Base-by-base conservation (phyloP, 2,888 invertebrate genomes). In the Orthosia cruda region DNA sequence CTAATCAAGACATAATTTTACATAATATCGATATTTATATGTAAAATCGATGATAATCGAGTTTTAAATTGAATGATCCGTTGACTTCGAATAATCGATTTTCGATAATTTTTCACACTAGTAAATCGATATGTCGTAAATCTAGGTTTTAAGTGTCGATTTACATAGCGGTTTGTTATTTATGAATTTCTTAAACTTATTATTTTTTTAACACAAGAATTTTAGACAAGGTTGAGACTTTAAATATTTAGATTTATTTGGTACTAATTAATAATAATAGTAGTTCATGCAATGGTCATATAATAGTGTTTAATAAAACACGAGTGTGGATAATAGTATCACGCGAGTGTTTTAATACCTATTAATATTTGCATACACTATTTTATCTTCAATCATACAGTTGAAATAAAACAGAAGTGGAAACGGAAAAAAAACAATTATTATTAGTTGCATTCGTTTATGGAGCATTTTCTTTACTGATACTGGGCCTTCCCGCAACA, bases 21-120 rank as follows among this genome's bases (percentile, higher is more conserved):
- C 88, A 90, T 91, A 91, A 91, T 88, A 89, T 88, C 84, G 85
- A 89, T 81, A 88, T 89, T 89, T 88, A 83, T 83, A 91, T 91
- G 91, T 90, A 91, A 91, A 91, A 90, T 88, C 68, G 72, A 73
- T 75, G 72, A 64, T 81, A 81, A 86, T 86, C 74, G 83, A 71
- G 77, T 80, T 74, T 62, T 72, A 63, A 83, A 84, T 81, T 83
- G 59, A 84, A 81, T 81, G 75, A 82, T 76, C 64, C 54, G 57
- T 76, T 80, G 71, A 74, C 68, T 71, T 68, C 40, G 47, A 61
- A 82, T 78, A 83, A 83, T 81, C 67, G 81, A 76, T 63, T 83
- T 73, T 80, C 74, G 78, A 40, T 78, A 76, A 84, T 77, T 85
- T 86, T 89, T 79, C 84, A 81, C 86, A 77, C 83, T 40, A 23